A percentile compares a stretch with the other conserved stretches of the same genome.
phyloP scores from a whole-genome alignment of 2,888 invertebrate genomes.

The Spodoptera exigua region DNA sequence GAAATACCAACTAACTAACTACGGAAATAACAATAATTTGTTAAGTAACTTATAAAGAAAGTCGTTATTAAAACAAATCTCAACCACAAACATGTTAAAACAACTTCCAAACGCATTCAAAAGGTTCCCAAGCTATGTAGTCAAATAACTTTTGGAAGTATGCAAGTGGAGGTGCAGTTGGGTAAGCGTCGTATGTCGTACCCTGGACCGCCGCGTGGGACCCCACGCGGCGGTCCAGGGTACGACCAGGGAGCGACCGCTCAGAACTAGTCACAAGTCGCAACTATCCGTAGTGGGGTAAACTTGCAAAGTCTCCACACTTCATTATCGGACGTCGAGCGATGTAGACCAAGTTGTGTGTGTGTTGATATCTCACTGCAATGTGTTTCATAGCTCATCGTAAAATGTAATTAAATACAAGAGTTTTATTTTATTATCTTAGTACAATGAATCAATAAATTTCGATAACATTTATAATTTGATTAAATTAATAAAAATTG shows the following conservation, averaged over 20 bases:
- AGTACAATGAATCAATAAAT: too few species aligned
- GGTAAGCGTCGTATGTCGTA: conserved; percentile 42
- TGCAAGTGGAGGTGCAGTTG: conserved; percentile 48
- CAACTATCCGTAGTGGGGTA: conserved; percentile 69
- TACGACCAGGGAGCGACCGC: too few species aligned
- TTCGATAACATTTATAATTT: too few species aligned
- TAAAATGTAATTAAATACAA: too few species aligned
- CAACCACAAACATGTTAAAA: conserved; percentile 15
- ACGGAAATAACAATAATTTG: too few species aligned
- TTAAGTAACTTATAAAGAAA: conserved; percentile 17
- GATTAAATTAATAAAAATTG: too few species aligned
- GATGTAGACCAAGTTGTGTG: conserved; percentile 52
- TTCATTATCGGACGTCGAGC: conserved; percentile 63
- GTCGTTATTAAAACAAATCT: conserved; percentile 13
- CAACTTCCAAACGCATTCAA: conserved; percentile 35
- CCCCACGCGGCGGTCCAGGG: too few species aligned
- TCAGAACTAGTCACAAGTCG: too few species aligned
- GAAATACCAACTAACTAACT: conserved; percentile 33
- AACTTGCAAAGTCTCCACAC: conserved; percentile 60
- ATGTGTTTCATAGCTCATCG: not conserved
- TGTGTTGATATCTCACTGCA: conserved; percentile 18
- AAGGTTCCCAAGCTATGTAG: conserved; percentile 41
- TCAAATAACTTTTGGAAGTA: conserved; percentile 44
- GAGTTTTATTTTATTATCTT: too few species aligned
- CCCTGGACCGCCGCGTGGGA: conserved; percentile 51